A percentile compares a stretch with the other conserved stretches of the same genome.
These are phyloP conservation scores for Aphidius ervi DNA, from an alignment of 1,140 invertebrate genomes.

Conservation along the genomic window DNA sequence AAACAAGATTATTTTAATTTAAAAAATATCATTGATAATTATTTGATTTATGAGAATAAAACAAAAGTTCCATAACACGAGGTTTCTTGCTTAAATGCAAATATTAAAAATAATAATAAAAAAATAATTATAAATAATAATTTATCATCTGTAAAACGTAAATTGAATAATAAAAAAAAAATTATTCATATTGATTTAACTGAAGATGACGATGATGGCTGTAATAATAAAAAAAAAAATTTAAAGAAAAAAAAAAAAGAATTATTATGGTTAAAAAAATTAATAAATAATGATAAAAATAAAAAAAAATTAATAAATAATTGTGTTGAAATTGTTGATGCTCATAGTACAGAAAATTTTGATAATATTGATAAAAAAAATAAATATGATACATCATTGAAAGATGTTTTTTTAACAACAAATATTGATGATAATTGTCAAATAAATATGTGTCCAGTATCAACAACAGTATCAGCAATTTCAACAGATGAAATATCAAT, in stretches of 20 bases:
- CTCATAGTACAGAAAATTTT: conserved; percentile 31
- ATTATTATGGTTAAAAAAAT: conserved; percentile 30
- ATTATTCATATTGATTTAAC: conserved; percentile 40
- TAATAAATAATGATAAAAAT: conserved; percentile 16
- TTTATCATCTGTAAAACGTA: neutral
- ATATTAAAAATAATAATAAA: neutral
- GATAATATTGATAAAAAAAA: conserved; percentile 26
- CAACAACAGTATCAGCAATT: conserved; percentile 25
- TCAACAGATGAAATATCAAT: neutral
- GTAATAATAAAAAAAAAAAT: conserved; percentile 20
- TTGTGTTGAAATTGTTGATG: conserved; percentile 31
- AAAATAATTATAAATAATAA: conserved; percentile 17
- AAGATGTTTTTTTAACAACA: conserved; percentile 23
- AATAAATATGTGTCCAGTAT: conserved; percentile 24
- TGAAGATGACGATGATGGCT: conserved; percentile 28
- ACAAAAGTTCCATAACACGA: conserved; percentile 17
- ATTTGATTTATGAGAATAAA: conserved; percentile 35
- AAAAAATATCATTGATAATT: conserved; percentile 30
- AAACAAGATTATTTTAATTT: conserved; percentile 35
- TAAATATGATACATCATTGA: conserved; percentile 19
- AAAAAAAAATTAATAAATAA: conserved; percentile 21
- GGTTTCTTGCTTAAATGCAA: conserved; percentile 7
- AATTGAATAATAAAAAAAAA: conserved; percentile 28
- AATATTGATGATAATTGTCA: conserved; percentile 27
- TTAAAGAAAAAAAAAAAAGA: conserved; percentile 26